phyloP scores from a whole-genome alignment of 2,888 invertebrate species.

The Lycia hirtaria region DNA sequence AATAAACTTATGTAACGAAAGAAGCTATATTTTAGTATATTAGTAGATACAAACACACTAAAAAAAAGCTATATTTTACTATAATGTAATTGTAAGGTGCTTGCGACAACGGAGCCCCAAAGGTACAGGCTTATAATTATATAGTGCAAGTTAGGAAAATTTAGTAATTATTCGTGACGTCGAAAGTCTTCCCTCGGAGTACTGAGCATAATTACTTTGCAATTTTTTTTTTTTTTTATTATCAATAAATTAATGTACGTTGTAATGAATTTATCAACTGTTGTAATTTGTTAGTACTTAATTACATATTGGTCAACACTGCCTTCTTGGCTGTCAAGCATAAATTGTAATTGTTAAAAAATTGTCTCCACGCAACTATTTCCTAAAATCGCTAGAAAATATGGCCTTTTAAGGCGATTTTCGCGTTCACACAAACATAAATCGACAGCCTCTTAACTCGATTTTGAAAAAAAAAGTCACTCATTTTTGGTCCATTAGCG shows the following conservation, averaged over 20 bases:
- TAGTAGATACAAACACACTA: slow-evolving; percentile 53
- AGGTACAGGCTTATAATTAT: slow-evolving; percentile 22
- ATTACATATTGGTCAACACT: too few relatives aligned
- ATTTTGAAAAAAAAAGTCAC: background rate
- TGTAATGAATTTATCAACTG: too few relatives aligned
- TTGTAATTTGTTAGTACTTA: too few relatives aligned
- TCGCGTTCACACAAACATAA: too few relatives aligned
- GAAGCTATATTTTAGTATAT: slow-evolving; percentile 75
- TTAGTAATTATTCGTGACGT: background rate
- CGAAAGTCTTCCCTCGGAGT: background rate
- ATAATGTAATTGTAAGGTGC: slow-evolving; percentile 70
- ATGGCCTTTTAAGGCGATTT: too few relatives aligned
- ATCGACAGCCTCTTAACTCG: background rate
- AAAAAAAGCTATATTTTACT: slow-evolving; percentile 47
- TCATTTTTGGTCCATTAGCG: background rate
- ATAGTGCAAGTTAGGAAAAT: background rate
- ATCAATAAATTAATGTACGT: too few relatives aligned
- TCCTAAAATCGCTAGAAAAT: background rate
- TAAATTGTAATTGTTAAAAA: too few relatives aligned
- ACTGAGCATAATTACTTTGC: background rate
- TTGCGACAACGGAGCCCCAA: slow-evolving; percentile 67
- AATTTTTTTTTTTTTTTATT: background rate
- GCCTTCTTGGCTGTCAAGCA: too few relatives aligned
- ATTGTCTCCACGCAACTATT: too few relatives aligned
- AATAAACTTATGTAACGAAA: slow-evolving; percentile 59